Evolutionary conservation across 2,888 invertebrate species (phyloP).

Genomic region (Parnassius glacialis): DNA sequence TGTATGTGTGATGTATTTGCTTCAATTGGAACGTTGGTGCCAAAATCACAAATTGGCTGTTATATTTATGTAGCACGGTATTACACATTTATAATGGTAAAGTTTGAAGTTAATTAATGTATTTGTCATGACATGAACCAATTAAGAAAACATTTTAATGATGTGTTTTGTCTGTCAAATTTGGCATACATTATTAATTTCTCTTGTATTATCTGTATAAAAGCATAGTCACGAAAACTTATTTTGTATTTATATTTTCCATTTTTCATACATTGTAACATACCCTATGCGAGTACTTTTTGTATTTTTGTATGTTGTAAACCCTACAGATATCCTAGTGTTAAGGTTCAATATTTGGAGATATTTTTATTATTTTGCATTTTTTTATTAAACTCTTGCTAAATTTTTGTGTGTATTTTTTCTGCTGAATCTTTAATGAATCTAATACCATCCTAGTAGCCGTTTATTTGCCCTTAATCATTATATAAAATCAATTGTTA

Average conservation of each 20-base stretch:
- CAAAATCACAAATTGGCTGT: constrained; percentile 27
- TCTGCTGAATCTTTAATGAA: constrained; percentile 2
- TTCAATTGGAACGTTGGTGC: constrained; percentile 35
- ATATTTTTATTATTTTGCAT: constrained; percentile 79
- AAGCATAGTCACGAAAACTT: not conserved
- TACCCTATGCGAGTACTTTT: constrained; percentile 58
- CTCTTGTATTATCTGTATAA: constrained; percentile 7
- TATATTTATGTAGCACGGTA: constrained; percentile 1
- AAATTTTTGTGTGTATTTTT: constrained; percentile 59
- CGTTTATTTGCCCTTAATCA: too few species aligned
- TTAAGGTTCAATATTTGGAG: constrained; percentile 79
- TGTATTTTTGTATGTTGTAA: constrained; percentile 71
- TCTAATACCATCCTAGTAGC: too few species aligned
- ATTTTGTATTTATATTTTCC: not conserved
- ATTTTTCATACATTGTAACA: constrained; percentile 1
- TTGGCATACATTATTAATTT: constrained; percentile 6
- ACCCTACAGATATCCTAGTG: constrained; percentile 65
- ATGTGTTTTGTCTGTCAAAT: constrained; percentile 5
- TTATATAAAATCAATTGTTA: too few species aligned
- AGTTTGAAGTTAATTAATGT: not conserved
- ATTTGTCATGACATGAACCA: too few species aligned
- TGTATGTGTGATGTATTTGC: constrained; percentile 29
- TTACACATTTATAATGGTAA: not conserved
- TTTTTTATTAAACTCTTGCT: constrained; percentile 81
- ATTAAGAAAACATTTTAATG: not conserved